Conservation (phyloP, 1,140 invertebrate species). For the Camponotus pennsylvanicus region DNA sequence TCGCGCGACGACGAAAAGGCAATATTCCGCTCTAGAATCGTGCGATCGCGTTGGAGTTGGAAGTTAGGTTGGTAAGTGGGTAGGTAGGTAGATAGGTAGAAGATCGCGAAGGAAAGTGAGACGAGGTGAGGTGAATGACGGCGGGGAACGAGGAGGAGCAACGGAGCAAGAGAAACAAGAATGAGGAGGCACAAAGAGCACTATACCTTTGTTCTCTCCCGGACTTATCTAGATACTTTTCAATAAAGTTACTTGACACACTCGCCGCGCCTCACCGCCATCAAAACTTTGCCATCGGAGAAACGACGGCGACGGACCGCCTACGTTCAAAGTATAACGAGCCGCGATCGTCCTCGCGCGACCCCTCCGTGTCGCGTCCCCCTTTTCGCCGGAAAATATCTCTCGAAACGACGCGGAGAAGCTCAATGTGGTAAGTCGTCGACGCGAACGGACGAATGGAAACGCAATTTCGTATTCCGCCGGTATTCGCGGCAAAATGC, state of each 20-base stretch:
- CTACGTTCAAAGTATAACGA: conserved; percentile 35
- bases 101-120: conserved; percentile 1
- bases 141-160: neutral
- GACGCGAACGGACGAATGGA: conserved; percentile 18
- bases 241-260: conserved; percentile 76
- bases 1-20: conserved; percentile 76
- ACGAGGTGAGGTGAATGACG: neutral
- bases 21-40: conserved; percentile 70
- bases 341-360: conserved; percentile 35
- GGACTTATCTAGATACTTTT: conserved; percentile 76
- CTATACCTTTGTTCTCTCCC: conserved; percentile 67
- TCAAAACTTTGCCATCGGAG: conserved; percentile 67
- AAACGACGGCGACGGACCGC: conserved; percentile 25
- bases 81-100: neutral
- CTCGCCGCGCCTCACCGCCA: conserved; percentile 43
- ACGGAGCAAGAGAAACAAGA: conserved; percentile 10
- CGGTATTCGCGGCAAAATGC: conserved; percentile 54
- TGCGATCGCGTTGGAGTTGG: conserved; percentile 15
- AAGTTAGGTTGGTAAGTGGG: conserved; percentile 22
- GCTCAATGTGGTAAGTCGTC: neutral
- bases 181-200: conserved; percentile 27
- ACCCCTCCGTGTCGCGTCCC: neutral
- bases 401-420: conserved; percentile 42
- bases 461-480: conserved; percentile 64
- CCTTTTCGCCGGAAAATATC: conserved; percentile 49